Base-by-base conservation (phyloP, 2,797 vertebrate species). In the Gastrophryne carolinensis region DNA sequence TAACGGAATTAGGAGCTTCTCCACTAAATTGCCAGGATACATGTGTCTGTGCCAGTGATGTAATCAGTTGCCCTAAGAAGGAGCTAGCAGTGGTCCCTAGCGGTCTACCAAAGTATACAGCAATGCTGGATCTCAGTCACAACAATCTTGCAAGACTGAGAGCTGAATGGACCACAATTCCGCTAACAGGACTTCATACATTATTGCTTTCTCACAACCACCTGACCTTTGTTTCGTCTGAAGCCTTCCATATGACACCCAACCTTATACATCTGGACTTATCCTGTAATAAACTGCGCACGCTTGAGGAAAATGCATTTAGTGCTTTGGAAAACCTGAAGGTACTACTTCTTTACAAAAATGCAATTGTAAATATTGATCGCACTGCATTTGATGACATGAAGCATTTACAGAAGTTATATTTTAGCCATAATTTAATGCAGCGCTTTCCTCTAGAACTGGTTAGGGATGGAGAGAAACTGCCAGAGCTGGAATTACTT, bases 31-130 rank as follows among this genome's bases (percentile, higher is more conserved):
- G 94, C 79, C 95, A 95, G 41, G 87, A 86, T 0, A 92, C 79
- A 9, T 99, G 97, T 73, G 87, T 98, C 81, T 99, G 97, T 7
- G 96, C 97, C 87, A 97, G 96, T 82, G 97, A 97, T 88, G 95
- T 98, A 57, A 94, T 98, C 68, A 98, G 96, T 89, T 98, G 97
- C 88, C 95, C 96, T 27, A 97, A 95, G 85, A 94, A 94, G 83
- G 92, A 90, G 63, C 87, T 98, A 84, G 87, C 81, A 21, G 26
- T 11, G 0, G 82, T 97, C 41, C 96, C 96, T 0, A 56, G 82
- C 0, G 86, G 86, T 2, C 82, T 98, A 61, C 97, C 97, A 0
- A 84, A 82, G 56, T 98, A 98, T 83, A 89, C 91, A 0, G 88
- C 92, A 0, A 91, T 96, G 5, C 84, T 99, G 82, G 97, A 99